These are phyloP conservation scores for Brachionus koreanus DNA, from an alignment of 1,140 invertebrate genomes.

Conservation along the genomic window DNA sequence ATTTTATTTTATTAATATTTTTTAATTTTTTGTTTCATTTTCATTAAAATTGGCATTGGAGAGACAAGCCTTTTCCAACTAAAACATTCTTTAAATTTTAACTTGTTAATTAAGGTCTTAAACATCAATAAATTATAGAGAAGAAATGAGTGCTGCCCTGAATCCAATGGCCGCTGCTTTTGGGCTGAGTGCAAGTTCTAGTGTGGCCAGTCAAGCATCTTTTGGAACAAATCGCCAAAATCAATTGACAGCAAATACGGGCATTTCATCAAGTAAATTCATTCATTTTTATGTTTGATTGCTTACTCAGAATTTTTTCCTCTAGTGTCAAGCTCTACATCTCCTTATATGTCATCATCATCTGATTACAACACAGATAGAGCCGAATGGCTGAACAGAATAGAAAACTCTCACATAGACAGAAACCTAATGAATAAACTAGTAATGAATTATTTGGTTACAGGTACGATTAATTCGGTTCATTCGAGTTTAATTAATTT, in stretches of 20 bases:
- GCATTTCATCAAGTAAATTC: background rate
- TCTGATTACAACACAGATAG: conserved; percentile 45
- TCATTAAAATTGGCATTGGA: background rate
- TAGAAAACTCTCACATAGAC: conserved; percentile 76
- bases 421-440: conserved; percentile 88
- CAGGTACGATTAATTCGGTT: conserved; percentile 50
- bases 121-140: background rate
- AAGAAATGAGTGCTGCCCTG: conserved; percentile 11
- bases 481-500: background rate
- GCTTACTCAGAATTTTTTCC: background rate
- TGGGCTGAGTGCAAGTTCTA: conserved; percentile 1
- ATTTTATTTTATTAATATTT: background rate
- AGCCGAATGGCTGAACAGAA: conserved; percentile 67
- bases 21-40: background rate
- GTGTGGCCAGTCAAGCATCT: background rate
- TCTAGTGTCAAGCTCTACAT: conserved; percentile 3
- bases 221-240: conserved; percentile 13
- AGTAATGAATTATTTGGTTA: conserved; percentile 97
- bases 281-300: background rate
- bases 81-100: background rate
- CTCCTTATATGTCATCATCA: background rate
- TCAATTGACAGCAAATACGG: background rate
- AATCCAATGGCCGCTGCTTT: conserved; percentile 36
- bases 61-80: background rate
- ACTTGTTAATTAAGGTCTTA: background rate